These are phyloP conservation scores for Cherax quadricarinatus DNA, from an alignment of 1,140 invertebrate species.

Conservation along the genomic window DNA sequence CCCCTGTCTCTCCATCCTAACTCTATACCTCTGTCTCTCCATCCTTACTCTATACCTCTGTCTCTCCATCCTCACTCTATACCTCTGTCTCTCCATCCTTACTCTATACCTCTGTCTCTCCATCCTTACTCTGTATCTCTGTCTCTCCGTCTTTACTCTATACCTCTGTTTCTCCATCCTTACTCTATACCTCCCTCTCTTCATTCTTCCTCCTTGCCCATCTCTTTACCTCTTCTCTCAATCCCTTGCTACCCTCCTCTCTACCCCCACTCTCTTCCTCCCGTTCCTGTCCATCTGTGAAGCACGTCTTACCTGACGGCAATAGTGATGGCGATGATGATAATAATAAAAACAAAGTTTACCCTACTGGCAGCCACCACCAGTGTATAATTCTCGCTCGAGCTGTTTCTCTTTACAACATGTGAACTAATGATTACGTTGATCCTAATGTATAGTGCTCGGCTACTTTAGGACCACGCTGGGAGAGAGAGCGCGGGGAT, in stretches of 20 bases:
- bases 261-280: not conserved
- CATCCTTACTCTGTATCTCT: no score
- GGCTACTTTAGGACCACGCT: not conserved
- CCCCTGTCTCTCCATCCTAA: no score
- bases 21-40: no score
- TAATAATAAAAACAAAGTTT: not conserved
- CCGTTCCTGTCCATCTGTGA: not conserved
- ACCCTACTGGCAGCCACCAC: not conserved
- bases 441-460: not conserved
- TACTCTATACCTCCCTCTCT: not conserved
- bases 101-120: no score
- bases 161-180: no score
- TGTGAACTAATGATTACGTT: slow-evolving; percentile 1
- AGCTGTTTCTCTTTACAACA: not conserved
- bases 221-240: not conserved
- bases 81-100: no score
- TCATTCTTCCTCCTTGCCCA: not conserved
- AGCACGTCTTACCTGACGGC: not conserved
- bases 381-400: not conserved
- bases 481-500: not conserved
- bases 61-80: no score
- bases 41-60: no score
- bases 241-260: not conserved
- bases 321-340: not conserved
- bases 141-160: no score